Evolutionary conservation across 1,140 invertebrate genomes (phyloP).

Genomic region (Calycopis cecrops): DNA sequence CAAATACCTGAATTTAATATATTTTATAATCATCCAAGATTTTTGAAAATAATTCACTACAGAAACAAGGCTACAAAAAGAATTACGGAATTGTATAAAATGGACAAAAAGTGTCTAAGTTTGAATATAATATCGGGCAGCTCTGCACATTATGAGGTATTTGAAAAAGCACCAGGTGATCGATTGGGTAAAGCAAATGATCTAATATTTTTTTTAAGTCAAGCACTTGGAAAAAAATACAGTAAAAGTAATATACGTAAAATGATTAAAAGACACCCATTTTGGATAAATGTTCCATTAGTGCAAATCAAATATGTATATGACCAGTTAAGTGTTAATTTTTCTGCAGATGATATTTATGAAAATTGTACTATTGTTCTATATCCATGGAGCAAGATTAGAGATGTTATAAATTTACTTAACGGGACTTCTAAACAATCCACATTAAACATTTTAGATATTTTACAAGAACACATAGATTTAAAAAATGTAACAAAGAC

Average conservation of each 20-base stretch:
- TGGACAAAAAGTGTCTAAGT: constrained; percentile 67
- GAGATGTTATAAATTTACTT: constrained; percentile 36
- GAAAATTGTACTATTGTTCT: constrained; percentile 74
- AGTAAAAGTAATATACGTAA: constrained; percentile 46
- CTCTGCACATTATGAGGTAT: constrained; percentile 52
- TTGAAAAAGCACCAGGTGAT: constrained; percentile 51
- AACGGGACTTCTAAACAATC: constrained; percentile 33
- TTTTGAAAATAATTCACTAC: constrained; percentile 71
- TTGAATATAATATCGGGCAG: constrained; percentile 63
- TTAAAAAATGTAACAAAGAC: constrained; percentile 43
- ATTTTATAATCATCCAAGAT: constrained; percentile 69
- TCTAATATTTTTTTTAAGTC: constrained; percentile 50
- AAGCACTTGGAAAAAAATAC: constrained; percentile 46
- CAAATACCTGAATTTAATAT: constrained; percentile 66
- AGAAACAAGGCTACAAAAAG: constrained; percentile 65
- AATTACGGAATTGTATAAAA: constrained; percentile 60
- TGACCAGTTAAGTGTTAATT: constrained; percentile 64
- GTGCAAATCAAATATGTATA: constrained; percentile 66
- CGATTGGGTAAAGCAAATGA: constrained; percentile 61
- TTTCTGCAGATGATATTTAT: constrained; percentile 69
- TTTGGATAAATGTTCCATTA: constrained; percentile 73
- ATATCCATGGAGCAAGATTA: constrained; percentile 75
- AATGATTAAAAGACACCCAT: constrained; percentile 69
- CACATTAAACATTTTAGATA: constrained; percentile 25
- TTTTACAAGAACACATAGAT: constrained; percentile 40